Conservation (phyloP, 2,888 invertebrate genomes). For the Priocnemis perturbator region DNA sequence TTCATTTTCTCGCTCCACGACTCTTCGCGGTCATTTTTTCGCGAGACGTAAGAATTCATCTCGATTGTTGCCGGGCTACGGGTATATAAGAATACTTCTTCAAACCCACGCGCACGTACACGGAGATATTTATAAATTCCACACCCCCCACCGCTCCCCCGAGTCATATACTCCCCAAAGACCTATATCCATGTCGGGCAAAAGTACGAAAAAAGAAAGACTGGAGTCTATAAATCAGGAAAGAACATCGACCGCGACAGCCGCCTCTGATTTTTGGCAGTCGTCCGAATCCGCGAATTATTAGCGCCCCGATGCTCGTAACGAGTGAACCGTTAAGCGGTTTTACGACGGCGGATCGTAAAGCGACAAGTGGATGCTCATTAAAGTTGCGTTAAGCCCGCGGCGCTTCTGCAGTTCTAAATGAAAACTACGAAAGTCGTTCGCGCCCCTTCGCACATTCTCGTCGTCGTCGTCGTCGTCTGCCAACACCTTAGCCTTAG, state of each 20-base stretch:
- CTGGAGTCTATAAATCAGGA: neutral
- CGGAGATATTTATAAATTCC: too few species aligned
- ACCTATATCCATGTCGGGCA: too few species aligned
- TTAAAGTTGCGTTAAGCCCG: constrained; percentile 59
- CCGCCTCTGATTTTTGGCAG: constrained; percentile 10
- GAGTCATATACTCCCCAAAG: too few species aligned
- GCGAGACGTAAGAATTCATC: too few species aligned
- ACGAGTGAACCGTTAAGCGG: constrained; percentile 51
- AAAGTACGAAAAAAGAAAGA: too few species aligned
- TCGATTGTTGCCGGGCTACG: too few species aligned
- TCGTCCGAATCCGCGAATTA: constrained; percentile 42
- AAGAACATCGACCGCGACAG: constrained; percentile 6
- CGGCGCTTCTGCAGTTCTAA: constrained; percentile 41
- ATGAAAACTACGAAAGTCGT: constrained; percentile 62
- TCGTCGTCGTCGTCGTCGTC: neutral
- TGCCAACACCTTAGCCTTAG: too few species aligned
- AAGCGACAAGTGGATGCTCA: constrained; percentile 66
- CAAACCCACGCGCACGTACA: too few species aligned
- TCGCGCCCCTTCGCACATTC: constrained; percentile 31
- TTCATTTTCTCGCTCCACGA: too few species aligned
- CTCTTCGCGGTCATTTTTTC: too few species aligned
- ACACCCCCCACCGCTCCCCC: too few species aligned
- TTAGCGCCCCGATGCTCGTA: constrained; percentile 46
- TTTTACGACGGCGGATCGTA: constrained; percentile 54
- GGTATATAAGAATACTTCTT: too few species aligned